Evolutionary conservation across 2,113 vertebrate species (phyloP).

Genomic region (Corythaeola cristata): DNA sequence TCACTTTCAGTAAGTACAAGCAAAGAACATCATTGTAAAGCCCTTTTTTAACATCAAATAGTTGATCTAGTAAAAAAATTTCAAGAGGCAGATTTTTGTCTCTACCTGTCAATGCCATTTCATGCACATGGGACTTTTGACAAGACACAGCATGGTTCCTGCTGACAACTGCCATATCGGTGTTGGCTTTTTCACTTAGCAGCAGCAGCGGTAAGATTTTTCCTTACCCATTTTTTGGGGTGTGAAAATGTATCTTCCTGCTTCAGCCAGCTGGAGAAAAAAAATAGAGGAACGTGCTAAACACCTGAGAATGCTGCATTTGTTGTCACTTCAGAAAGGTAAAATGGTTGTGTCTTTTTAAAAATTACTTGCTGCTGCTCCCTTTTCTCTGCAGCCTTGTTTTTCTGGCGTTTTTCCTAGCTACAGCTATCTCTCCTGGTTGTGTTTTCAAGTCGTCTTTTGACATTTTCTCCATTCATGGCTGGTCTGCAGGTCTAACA

Average conservation of each 20-base stretch:
- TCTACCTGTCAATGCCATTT: neutral
- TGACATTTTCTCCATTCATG: neutral
- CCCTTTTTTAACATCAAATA: neutral
- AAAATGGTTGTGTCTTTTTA: neutral
- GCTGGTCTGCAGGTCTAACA: neutral
- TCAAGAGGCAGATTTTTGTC: neutral
- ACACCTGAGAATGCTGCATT: neutral
- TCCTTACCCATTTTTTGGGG: accelerated
- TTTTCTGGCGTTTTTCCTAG: neutral
- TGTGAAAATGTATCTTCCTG: neutral
- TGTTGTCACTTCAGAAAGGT: neutral
- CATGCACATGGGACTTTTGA: neutral
- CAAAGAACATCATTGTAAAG: neutral
- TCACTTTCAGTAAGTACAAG: constrained; percentile 81
- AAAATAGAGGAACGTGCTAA: neutral
- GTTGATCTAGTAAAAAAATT: neutral
- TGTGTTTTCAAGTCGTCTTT: neutral
- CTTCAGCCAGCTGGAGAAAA: neutral
- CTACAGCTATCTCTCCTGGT: neutral
- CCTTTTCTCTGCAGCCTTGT: neutral
- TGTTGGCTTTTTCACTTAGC: neutral
- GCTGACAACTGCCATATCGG: neutral
- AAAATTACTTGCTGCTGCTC: neutral
- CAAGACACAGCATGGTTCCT: neutral
- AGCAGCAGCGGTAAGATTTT: neutral